Evolutionary conservation across 2,888 invertebrate species (phyloP).

Genomic region (Hoplodrina blanda): DNA sequence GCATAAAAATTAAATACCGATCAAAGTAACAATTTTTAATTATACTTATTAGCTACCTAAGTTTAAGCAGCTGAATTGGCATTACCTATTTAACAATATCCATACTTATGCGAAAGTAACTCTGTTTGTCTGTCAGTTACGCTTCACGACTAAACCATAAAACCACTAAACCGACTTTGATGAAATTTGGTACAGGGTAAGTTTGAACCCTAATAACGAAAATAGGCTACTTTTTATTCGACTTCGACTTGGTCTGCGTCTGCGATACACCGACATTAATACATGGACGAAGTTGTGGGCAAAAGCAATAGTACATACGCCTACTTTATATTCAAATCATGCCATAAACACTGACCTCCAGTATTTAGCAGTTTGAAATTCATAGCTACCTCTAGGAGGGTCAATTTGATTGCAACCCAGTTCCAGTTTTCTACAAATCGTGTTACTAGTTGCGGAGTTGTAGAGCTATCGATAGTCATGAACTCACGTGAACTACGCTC

Average conservation of each 20-base stretch:
- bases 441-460: conserved; percentile 24
- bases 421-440: conserved; percentile 36
- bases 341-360: not conserved
- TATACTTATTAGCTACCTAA: not conserved
- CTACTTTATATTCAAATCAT: not conserved
- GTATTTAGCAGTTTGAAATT: conserved; percentile 9
- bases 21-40: not conserved
- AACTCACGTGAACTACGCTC: conserved; percentile 14
- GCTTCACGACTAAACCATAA: too few species aligned
- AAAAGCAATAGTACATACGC: too few species aligned
- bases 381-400: not conserved
- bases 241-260: too few species aligned
- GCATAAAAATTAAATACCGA: not conserved
- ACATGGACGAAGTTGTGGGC: too few species aligned
- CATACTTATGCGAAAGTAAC: too few species aligned
- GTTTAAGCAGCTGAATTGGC: not conserved
- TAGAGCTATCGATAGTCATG: conserved; percentile 18
- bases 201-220: too few species aligned
- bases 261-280: too few species aligned
- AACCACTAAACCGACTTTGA: too few species aligned
- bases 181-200: too few species aligned
- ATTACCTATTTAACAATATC: not conserved
- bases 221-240: too few species aligned
- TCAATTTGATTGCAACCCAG: conserved; percentile 22
- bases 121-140: too few species aligned